Conservation (phyloP, 1,140 invertebrate species). For the Monochamus saltuarius region DNA sequence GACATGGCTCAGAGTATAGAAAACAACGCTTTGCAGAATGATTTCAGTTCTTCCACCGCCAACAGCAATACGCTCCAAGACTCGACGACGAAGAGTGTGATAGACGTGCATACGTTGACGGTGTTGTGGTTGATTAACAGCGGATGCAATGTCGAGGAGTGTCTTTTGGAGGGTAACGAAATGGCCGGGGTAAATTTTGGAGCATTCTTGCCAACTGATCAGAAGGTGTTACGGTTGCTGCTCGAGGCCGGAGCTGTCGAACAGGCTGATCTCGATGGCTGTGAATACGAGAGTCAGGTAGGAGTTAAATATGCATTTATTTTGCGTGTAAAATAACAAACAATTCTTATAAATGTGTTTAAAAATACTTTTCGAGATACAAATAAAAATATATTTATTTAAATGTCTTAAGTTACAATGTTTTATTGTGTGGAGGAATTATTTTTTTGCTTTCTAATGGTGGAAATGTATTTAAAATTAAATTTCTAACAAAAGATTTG, state of each 20-base stretch:
- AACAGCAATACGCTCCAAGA: constrained; percentile 18
- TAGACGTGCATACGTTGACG: constrained; percentile 65
- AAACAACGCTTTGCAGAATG: constrained; percentile 33
- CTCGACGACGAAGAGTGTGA: constrained; percentile 28
- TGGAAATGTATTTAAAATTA: too few relatives aligned
- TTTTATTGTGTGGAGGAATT: too few relatives aligned
- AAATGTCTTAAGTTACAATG: too few relatives aligned
- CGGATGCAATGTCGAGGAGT: constrained; percentile 65
- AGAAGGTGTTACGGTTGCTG: constrained; percentile 63
- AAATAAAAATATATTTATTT: too few relatives aligned
- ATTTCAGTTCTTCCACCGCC: constrained; percentile 29
- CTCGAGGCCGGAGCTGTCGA: constrained; percentile 67
- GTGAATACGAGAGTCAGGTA: constrained; percentile 53
- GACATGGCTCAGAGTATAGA: constrained; percentile 29
- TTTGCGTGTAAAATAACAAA: too few relatives aligned
- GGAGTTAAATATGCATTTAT: not conserved
- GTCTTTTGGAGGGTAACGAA: constrained; percentile 59
- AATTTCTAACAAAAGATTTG: too few relatives aligned
- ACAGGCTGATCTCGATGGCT: constrained; percentile 55
- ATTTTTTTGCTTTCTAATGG: too few relatives aligned
- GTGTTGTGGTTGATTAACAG: constrained; percentile 68
- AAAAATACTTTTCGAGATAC: too few relatives aligned
- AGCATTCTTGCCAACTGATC: constrained; percentile 59
- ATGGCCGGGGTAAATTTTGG: constrained; percentile 53
- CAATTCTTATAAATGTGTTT: too few relatives aligned